Evolutionary conservation across 2,113 vertebrate species (phyloP).

Genomic region (Ranitomeya variabilis): DNA sequence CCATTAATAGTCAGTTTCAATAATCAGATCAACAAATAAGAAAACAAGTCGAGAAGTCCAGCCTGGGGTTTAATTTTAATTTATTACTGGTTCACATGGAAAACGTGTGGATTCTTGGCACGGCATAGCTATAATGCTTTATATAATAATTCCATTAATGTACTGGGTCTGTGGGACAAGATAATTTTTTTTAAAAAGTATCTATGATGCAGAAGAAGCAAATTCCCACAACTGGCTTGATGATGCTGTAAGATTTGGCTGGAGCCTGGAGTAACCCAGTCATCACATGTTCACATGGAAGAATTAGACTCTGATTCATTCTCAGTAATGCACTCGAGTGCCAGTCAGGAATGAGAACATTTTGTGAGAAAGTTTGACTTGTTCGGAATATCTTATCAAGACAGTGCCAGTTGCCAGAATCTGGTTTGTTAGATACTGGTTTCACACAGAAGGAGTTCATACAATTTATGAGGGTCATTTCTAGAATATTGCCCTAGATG

Average conservation of each 20-base stretch:
- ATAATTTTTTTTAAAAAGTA: constrained; percentile 28
- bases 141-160: constrained; percentile 24
- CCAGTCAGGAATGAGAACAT: constrained; percentile 73
- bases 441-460: constrained; percentile 66
- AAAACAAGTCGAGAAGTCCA: neutral
- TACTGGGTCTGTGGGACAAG: constrained; percentile 27
- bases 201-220: constrained; percentile 28
- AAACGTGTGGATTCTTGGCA: constrained; percentile 26
- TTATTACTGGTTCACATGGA: constrained; percentile 35
- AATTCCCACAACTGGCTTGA: constrained; percentile 74
- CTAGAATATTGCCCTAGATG: neutral
- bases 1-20: neutral
- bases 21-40: neutral
- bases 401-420: constrained; percentile 71
- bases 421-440: constrained; percentile 68
- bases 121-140: neutral
- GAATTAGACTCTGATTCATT: constrained; percentile 83
- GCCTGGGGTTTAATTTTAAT: neutral
- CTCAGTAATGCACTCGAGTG: constrained; percentile 71
- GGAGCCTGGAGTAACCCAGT: constrained; percentile 70
- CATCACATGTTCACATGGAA: constrained; percentile 67
- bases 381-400: constrained; percentile 74
- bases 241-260: constrained; percentile 66
- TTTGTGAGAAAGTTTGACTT: constrained; percentile 71
- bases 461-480: neutral